Percentiles rank a stretch among this genome's conserved stretches.
phyloP scores from a whole-genome alignment of 2,888 invertebrate species.

The Notocelia uddmanniana region DNA sequence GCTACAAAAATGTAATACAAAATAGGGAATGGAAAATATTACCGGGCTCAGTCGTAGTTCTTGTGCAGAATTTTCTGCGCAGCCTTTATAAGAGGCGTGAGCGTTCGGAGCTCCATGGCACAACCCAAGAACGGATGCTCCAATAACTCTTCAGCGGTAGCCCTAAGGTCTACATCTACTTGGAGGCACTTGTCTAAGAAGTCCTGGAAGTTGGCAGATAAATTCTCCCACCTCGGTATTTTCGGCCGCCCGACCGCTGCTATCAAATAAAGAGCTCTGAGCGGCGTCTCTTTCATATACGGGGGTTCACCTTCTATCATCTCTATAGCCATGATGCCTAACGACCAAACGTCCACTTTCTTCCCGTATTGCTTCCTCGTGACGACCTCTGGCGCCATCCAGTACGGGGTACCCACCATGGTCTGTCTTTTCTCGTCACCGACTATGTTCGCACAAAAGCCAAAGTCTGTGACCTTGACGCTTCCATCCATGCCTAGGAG shows the following conservation, averaged over 20 bases:
- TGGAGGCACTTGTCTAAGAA: conserved; percentile 96
- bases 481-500: conserved; percentile 96
- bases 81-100: conserved; percentile 96
- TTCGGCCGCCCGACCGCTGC: conserved; percentile 98
- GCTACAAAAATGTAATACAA: conserved; percentile 67
- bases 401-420: conserved; percentile 99
- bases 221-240: conserved; percentile 92
- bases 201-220: conserved; percentile 92
- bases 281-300: conserved; percentile 97
- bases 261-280: conserved; percentile 96
- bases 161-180: conserved; percentile 92
- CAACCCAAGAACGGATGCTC: conserved; percentile 92
- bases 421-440: conserved; percentile 98
- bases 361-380: conserved; percentile 97
- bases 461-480: conserved; percentile 98
- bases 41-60: conserved; percentile 73
- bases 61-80: conserved; percentile 94
- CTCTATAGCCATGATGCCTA: conserved; percentile 99
- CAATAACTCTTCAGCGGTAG: conserved; percentile 92
- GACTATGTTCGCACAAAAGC: conserved; percentile 98
- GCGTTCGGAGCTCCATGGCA: conserved; percentile 91
- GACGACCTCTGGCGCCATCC: conserved; percentile 99
- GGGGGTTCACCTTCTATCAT: conserved; percentile 98
- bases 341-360: conserved; percentile 97
- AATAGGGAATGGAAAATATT: conserved; percentile 63